These are phyloP conservation scores for Microctonus hyperodae DNA, from an alignment of 2,888 invertebrate species.

Conservation along the genomic window DNA sequence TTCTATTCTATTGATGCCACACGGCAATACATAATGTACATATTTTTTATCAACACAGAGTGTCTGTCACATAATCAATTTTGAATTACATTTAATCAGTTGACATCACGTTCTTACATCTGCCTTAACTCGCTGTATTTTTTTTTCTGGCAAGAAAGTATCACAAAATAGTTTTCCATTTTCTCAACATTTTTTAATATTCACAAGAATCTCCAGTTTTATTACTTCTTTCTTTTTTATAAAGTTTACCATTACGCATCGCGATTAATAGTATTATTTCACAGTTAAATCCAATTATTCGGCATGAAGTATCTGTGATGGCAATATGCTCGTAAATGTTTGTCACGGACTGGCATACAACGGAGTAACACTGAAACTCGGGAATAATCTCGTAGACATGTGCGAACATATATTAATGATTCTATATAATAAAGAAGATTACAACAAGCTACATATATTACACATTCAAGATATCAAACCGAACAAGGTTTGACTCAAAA, in stretches of 20 bases:
- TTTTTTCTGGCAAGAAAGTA: slow-evolving; percentile 63
- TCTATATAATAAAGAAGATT: slow-evolving; percentile 54
- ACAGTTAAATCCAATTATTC: neutral
- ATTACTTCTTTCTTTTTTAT: slow-evolving; percentile 19
- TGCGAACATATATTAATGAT: slow-evolving; percentile 35
- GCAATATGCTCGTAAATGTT: neutral
- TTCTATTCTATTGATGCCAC: slow-evolving; percentile 62
- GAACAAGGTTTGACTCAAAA: slow-evolving; percentile 44
- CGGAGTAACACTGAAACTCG: slow-evolving; percentile 19
- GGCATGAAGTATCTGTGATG: neutral
- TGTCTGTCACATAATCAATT: slow-evolving; percentile 60
- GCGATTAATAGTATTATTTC: slow-evolving; percentile 13
- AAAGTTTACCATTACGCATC: slow-evolving; percentile 15
- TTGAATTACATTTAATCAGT: slow-evolving; percentile 55
- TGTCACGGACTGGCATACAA: neutral
- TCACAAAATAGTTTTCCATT: slow-evolving; percentile 62
- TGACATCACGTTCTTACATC: slow-evolving; percentile 56
- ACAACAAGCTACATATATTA: slow-evolving; percentile 55
- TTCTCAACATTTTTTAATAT: slow-evolving; percentile 60
- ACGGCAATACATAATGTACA: slow-evolving; percentile 63
- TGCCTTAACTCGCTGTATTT: slow-evolving; percentile 61
- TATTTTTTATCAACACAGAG: slow-evolving; percentile 60
- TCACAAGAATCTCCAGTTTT: slow-evolving; percentile 42
- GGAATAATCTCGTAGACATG: slow-evolving; percentile 44
- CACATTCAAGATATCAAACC: slow-evolving; percentile 43